Evolutionary conservation across 2,113 vertebrate species (phyloP), one percentile per base, ranked within the genome.

Genomic region (Parus major): DNA sequence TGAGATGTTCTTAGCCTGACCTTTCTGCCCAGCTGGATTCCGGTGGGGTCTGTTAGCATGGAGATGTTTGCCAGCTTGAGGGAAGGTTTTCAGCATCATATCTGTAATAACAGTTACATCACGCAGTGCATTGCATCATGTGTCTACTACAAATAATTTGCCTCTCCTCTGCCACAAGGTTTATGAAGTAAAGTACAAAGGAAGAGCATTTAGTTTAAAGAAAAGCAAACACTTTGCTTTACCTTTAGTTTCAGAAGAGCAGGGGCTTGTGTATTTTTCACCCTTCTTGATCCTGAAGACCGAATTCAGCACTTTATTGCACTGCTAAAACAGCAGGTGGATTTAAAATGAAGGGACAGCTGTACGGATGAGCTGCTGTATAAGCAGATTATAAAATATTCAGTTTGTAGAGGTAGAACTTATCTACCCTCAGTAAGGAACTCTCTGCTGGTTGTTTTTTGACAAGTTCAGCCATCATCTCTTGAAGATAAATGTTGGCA

Each of bases 381-480:
- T 75, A 93, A 95, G 83, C 78, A 96, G 72, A 86, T 83, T 69
- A 92, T 90, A 80, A 94, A 97, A 95, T 91, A 92, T 4, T 61
- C 5, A 16, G 81, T 95, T 95, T 53, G 63, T 79, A 95, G 94
- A 90, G 92, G 81, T 91, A 61, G 81, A 95, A 96, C 80, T 93
- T 95, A 93, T 63, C 80, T 95, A 65, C 39, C 57, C 76, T 95
- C 75, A 69, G 49, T 70, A 85, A 95, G 64, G 66, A 95, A 88
- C 64, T 79, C 70, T 88, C 92, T 83, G 90, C 83, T 94, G 33
- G 78, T 80, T 42, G 15, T 94, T 94, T 85, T 56, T 97, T 91
- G 93, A 27, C 87, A 95, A 96, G 65, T 93, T 95, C 86, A 94
- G 61, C 80, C 86, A 95, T 95, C 90, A 80, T 90, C 83, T 94